Conservation (phyloP, 1,140 invertebrate species). For the Hylaeus anthracinus region DNA sequence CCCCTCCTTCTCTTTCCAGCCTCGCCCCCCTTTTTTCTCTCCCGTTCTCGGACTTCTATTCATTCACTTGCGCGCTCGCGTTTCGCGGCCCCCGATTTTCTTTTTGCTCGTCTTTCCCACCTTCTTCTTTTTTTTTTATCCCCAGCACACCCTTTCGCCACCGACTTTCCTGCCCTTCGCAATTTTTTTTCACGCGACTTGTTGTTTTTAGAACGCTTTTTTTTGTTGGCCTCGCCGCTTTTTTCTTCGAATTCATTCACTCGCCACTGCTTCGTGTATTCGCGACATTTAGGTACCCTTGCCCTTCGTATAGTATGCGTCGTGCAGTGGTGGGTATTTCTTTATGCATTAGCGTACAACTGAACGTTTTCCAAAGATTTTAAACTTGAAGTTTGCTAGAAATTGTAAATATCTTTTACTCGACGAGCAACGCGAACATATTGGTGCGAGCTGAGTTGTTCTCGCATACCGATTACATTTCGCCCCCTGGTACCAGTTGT, state of each 20-base stretch:
- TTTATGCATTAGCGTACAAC: no score
- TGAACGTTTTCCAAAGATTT: no score
- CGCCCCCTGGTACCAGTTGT: conserved; percentile 19
- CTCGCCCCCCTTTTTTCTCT: neutral
- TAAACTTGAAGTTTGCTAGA: no score
- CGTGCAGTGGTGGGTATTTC: no score
- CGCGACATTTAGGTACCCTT: no score
- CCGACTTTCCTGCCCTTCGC: neutral
- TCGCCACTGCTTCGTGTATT: no score
- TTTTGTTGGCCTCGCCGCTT: neutral
- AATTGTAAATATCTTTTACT: neutral
- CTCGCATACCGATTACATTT: conserved; percentile 74
- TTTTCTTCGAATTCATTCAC: conserved; percentile 19
- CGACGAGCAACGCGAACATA: conserved; percentile 51
- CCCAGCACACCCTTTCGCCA: neutral
- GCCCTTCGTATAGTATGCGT: no score
- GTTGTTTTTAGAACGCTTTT: neutral
- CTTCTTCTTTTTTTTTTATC: neutral
- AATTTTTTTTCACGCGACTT: neutral
- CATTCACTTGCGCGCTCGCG: conserved; percentile 30
- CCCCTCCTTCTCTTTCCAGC: neutral
- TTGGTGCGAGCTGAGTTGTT: conserved; percentile 70
- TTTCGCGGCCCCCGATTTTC: neutral
- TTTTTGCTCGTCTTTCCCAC: neutral
- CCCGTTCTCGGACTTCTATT: conserved; percentile 21